Percentiles rank a stretch among this genome's conserved stretches.
Conservation (phyloP, 2,113 vertebrate species). For the Callionymus lyra region DNA sequence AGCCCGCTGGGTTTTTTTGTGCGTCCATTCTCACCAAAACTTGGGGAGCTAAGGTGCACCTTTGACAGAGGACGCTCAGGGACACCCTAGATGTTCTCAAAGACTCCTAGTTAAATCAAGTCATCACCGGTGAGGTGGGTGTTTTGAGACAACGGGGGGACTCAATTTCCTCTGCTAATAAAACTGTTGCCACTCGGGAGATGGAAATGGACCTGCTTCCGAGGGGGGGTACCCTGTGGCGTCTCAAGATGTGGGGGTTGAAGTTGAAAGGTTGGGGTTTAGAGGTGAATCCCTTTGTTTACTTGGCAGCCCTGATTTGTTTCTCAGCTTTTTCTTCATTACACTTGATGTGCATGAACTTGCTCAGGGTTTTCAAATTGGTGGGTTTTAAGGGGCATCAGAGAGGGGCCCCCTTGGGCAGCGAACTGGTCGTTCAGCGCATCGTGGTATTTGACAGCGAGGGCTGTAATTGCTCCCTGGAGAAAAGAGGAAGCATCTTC, state of each 20-base stretch:
- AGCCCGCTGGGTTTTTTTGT: slow-evolving; percentile 27
- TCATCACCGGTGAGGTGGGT: slow-evolving; percentile 33
- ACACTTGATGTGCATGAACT: slow-evolving; percentile 32
- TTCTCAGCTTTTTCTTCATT: slow-evolving; percentile 33
- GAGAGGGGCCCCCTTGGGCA: slow-evolving; percentile 40
- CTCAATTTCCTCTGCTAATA: slow-evolving; percentile 41
- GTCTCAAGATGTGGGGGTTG: slow-evolving; percentile 7
- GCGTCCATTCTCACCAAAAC: slow-evolving; percentile 29
- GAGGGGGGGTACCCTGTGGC: slow-evolving; percentile 27
- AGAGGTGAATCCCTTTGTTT: slow-evolving; percentile 24
- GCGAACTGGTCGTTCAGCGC: slow-evolving; percentile 46
- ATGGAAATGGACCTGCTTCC: slow-evolving; percentile 34
- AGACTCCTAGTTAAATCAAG: slow-evolving; percentile 35
- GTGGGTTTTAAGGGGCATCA: slow-evolving; percentile 36
- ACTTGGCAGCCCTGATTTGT: slow-evolving; percentile 18
- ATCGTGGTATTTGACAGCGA: slow-evolving; percentile 55
- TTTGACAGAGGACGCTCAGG: too few relatives aligned
- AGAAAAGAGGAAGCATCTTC: slow-evolving; percentile 50
- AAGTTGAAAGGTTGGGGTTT: slow-evolving; percentile 28
- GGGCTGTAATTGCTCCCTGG: slow-evolving; percentile 59
- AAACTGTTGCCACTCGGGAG: slow-evolving; percentile 33
- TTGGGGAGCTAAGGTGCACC: slow-evolving; percentile 8
- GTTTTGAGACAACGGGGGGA: slow-evolving; percentile 32
- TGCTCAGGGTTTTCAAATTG: slow-evolving; percentile 35
- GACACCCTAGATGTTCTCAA: too few relatives aligned